Conservation (phyloP, 2,113 vertebrate species). For the Cyphomyrus discorhynchus region DNA sequence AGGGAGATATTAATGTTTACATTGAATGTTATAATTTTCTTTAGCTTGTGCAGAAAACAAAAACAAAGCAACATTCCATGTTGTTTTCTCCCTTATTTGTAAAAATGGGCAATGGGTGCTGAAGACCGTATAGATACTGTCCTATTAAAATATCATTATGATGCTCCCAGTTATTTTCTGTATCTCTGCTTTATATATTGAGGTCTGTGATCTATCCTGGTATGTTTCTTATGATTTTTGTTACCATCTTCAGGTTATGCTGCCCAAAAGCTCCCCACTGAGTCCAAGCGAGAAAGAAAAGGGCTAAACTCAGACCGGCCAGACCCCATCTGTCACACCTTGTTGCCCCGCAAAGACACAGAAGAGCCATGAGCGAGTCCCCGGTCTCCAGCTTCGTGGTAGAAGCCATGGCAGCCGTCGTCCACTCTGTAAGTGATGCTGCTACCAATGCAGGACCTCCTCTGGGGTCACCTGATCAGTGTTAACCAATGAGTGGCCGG, state of each 20-base stretch:
- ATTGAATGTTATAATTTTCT: background rate
- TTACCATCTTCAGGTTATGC: constrained; percentile 63
- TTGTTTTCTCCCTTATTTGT: background rate
- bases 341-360: constrained; percentile 25
- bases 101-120: background rate
- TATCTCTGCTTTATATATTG: background rate
- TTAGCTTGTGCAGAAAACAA: background rate
- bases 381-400: constrained; percentile 39
- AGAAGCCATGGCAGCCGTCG: constrained; percentile 45
- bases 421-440: constrained; percentile 50
- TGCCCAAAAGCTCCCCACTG: constrained; percentile 61
- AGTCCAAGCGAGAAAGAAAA: constrained; percentile 71
- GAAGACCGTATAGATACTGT: background rate
- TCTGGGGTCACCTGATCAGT: background rate
- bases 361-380: constrained; percentile 55
- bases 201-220: background rate
- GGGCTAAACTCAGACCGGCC: constrained; percentile 56
- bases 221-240: background rate
- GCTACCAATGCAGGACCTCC: background rate
- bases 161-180: background rate
- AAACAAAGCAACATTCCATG: background rate
- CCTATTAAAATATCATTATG: background rate
- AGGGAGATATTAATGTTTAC: background rate
- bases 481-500: background rate
- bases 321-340: constrained; percentile 30